Percentiles rank a stretch among this genome's conserved stretches.
These are phyloP conservation scores for Coptodon rendalli DNA, from an alignment of 2,113 vertebrate species.

Conservation along the genomic window DNA sequence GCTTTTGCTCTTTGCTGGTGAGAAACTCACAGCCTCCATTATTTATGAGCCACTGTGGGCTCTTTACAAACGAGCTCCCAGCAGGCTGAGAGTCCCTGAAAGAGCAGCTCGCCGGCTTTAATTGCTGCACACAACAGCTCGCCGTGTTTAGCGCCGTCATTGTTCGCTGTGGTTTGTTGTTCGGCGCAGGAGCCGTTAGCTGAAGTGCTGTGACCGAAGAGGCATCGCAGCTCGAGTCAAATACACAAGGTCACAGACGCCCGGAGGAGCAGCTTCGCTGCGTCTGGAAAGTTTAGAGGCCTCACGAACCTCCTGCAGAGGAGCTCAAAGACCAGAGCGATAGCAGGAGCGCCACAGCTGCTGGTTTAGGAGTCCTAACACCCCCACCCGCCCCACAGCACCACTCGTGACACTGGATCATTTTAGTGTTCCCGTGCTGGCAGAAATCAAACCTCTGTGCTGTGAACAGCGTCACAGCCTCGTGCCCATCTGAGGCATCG, in stretches of 20 bases:
- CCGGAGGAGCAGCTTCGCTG: not conserved
- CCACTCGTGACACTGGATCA: not conserved
- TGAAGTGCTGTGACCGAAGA: not conserved
- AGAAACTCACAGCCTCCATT: not conserved
- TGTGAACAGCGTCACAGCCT: not conserved
- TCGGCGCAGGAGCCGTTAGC: not conserved
- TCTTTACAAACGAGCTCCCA: not conserved
- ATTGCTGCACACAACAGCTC: not conserved
- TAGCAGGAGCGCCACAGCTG: not conserved
- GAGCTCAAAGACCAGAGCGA: fast-evolving
- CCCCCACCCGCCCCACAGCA: not conserved
- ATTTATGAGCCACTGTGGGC: not conserved
- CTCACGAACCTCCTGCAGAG: not conserved
- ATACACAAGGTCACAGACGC: not conserved
- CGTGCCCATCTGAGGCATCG: not conserved
- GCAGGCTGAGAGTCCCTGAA: not conserved
- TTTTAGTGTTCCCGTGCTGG: not conserved
- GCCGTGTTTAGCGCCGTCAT: not conserved
- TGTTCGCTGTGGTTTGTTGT: not conserved
- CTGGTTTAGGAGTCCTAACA: not conserved
- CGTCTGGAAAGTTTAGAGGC: not conserved
- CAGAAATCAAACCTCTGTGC: not conserved
- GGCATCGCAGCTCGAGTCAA: not conserved
- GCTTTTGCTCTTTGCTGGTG: not conserved
- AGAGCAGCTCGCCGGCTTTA: not conserved